phyloP scores from a whole-genome alignment of 2,113 vertebrate genomes.

The Glaucidium brasilianum region DNA sequence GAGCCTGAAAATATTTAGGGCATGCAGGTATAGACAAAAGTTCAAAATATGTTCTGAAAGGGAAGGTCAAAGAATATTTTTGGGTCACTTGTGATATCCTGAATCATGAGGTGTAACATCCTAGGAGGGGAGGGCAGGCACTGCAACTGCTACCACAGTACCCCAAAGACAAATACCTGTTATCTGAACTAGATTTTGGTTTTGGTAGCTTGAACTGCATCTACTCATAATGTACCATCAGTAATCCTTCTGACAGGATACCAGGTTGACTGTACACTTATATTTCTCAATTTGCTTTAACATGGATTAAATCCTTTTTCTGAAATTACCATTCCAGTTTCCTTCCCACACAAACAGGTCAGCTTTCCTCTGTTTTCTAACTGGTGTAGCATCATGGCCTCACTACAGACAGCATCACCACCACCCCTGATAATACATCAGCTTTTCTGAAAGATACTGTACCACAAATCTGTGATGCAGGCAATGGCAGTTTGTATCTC shows the following conservation, averaged over 20 bases:
- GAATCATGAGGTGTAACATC: background rate
- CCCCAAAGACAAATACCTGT: background rate
- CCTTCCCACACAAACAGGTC: background rate
- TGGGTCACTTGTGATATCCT: background rate
- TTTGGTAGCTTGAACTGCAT: background rate
- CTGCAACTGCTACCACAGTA: background rate
- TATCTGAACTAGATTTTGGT: background rate
- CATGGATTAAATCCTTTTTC: background rate
- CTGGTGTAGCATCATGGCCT: background rate
- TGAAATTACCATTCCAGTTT: background rate
- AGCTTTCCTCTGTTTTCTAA: background rate
- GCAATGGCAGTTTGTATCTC: background rate
- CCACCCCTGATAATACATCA: background rate
- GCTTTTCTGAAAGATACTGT: background rate
- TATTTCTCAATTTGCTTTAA: too few species aligned
- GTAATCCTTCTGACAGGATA: background rate
- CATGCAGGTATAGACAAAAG: background rate
- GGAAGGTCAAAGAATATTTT: background rate
- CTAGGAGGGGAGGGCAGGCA: background rate
- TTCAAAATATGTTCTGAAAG: background rate
- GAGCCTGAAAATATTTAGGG: background rate
- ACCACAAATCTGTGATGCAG: background rate
- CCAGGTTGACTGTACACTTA: background rate
- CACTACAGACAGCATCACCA: background rate
- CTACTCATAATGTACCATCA: background rate